phyloP scores from a whole-genome alignment of 1,140 invertebrate species.

The Drosophila subpulchrella region DNA sequence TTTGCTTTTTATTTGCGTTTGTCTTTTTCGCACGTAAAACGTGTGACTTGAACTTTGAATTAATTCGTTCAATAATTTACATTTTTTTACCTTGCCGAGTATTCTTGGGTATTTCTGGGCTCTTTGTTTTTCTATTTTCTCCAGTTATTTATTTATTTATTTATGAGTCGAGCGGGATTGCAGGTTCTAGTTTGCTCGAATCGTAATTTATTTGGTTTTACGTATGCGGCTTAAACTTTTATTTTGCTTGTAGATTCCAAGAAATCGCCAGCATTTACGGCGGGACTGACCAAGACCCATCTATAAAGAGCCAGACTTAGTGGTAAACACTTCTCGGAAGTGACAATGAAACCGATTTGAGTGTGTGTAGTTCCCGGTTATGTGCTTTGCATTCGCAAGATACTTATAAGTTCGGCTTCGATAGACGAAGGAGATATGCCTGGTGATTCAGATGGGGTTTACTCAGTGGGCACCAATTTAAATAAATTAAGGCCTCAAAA shows the following conservation, averaged over 20 bases:
- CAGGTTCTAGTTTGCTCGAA: constrained; percentile 59
- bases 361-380: constrained; percentile 65
- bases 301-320: constrained; percentile 25
- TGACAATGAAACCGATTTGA: constrained; percentile 59
- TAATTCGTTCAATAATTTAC: constrained; percentile 81
- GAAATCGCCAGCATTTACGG: constrained; percentile 47
- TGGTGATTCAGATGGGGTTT: constrained; percentile 35
- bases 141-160: constrained; percentile 58
- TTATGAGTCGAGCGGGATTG: constrained; percentile 40
- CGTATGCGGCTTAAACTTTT: constrained; percentile 34
- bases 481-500: too few species aligned
- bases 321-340: constrained; percentile 70
- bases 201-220: constrained; percentile 57
- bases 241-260: constrained; percentile 38
- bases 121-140: constrained; percentile 45
- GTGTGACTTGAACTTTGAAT: constrained; percentile 80
- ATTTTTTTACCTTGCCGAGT: constrained; percentile 42
- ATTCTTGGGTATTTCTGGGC: constrained; percentile 16
- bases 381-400: constrained; percentile 60
- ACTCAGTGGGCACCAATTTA: background rate
- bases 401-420: constrained; percentile 25
- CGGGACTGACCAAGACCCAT: constrained; percentile 42
- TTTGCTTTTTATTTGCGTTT: constrained; percentile 52
- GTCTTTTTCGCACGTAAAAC: constrained; percentile 72
- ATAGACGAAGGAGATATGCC: constrained; percentile 9